phyloP scores from a whole-genome alignment of 2,888 invertebrate species.

The Chesias legatella region DNA sequence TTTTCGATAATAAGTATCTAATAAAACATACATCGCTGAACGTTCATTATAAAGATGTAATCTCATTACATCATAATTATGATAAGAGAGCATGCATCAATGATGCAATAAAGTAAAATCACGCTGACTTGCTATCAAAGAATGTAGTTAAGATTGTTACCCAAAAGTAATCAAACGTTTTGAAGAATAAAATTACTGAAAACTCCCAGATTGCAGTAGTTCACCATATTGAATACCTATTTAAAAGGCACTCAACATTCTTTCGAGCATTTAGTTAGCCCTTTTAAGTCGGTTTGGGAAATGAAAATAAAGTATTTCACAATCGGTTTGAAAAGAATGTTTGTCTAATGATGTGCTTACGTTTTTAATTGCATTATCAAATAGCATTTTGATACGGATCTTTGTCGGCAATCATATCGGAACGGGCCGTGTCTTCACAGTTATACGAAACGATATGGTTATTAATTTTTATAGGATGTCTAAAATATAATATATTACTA shows the following conservation, averaged over 20 bases:
- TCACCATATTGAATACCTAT: not conserved
- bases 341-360: slow-evolving; percentile 19
- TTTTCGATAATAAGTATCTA: too few relatives aligned
- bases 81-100: too few relatives aligned
- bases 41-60: too few relatives aligned
- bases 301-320: slow-evolving; percentile 11
- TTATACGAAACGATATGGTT: slow-evolving; percentile 23
- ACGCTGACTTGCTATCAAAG: too few relatives aligned
- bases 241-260: slow-evolving; percentile 8
- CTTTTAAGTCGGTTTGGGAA: not conserved
- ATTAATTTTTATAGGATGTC: slow-evolving; percentile 24
- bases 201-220: not conserved
- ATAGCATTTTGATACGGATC: slow-evolving; percentile 20
- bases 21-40: too few relatives aligned
- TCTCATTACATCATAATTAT: too few relatives aligned
- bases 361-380: slow-evolving; percentile 26
- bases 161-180: too few relatives aligned
- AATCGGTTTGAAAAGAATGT: slow-evolving; percentile 11
- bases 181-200: too few relatives aligned
- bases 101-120: too few relatives aligned
- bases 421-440: slow-evolving; percentile 25
- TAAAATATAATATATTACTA: too few relatives aligned
- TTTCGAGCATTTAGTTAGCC: too few relatives aligned
- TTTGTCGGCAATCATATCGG: slow-evolving; percentile 23
- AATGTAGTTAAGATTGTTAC: too few relatives aligned